Evolutionary conservation across 1,140 invertebrate genomes (phyloP), one percentile per base, ranked within the genome.

Genomic region (Bombus affinis): DNA sequence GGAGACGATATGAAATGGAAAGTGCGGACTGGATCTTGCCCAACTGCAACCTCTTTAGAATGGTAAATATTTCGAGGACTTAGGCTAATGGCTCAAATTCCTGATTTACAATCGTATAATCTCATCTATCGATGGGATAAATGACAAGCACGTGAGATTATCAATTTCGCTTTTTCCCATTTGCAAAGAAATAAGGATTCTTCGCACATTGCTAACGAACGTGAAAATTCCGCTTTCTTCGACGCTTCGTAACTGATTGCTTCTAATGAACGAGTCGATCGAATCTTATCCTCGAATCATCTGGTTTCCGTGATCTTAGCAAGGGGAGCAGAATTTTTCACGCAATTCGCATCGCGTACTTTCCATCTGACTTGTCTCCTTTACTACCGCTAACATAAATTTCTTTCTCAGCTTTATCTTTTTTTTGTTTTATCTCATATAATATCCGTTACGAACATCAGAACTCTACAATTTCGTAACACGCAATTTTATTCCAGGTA

Each of bases 1-100:
- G 13, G 35, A 12, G 76, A 88, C 57, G 62, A 87, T 88, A 84
- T 65, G 75, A 84, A 80, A 87, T 87, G 81, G 81, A 88, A 88
- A 88, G 86, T 75, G 37, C 9, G 39, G 59, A n/a, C 72, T 32
- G 35, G 53, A 83, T 88, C 75, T 88, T 87, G 72, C 71, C 15
- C 35, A 87, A 88, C 86, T 79, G 28, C 32, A 13, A 18, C 15
- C 62, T 37, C 74, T 57, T 84, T 71, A 87, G 59, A 78, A 78
- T 77, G 62, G 65, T 72, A 80, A 57, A 88, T 88, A 83, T 84
- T 88, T 32, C 42, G n/a, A 53, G n/a, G 53, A 22, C n/a, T 83
- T 76, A 65, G 37, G 42, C 37, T 39, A 71, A 80, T 83, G 35
- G 65, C 2, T 25, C 75, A 72, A 75, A 84, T 66, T 3, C 44